Percentiles rank a stretch among this genome's conserved stretches.
Conservation (phyloP, 92 coral and sea anemone genomes). For the Epizoanthus scotinus region DNA sequence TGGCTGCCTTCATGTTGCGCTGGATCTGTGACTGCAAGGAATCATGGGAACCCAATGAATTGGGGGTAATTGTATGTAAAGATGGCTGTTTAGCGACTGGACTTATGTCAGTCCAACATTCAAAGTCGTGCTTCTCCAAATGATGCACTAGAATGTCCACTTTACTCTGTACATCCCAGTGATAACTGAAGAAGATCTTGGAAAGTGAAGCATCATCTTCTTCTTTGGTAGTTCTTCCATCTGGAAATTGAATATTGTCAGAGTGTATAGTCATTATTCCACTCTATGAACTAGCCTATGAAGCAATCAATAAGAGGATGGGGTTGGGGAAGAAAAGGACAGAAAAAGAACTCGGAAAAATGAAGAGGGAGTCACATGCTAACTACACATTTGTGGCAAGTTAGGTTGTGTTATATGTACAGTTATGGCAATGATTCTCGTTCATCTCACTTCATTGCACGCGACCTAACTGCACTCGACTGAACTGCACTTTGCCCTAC, state of each 20-base stretch:
- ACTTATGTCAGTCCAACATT: conserved; percentile 78
- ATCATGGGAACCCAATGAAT: conserved; percentile 42
- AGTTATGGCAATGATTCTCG: too few species aligned
- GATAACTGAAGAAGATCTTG: conserved; percentile 87
- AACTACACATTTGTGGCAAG: too few species aligned
- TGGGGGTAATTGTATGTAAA: conserved; percentile 1
- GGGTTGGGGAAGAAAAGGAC: too few species aligned
- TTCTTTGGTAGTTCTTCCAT: conserved; percentile 6
- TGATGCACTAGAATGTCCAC: conserved; percentile 70
- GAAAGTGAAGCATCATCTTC: conserved; percentile 51
- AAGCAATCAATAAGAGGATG: too few species aligned
- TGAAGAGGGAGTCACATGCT: too few species aligned
- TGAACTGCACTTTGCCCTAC: too few species aligned
- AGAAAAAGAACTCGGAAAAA: too few species aligned
- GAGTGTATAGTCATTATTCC: too few species aligned
- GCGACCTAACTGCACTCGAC: too few species aligned
- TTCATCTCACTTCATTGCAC: too few species aligned
- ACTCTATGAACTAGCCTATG: too few species aligned
- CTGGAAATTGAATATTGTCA: background rate
- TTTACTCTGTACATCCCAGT: conserved; percentile 93
- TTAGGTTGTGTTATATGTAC: too few species aligned
- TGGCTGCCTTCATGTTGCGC: conserved; percentile 77
- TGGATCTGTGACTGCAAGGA: conserved; percentile 71
- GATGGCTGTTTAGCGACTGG: conserved; percentile 65
- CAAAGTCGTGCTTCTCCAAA: conserved; percentile 81